Base-by-base conservation (phyloP, 2,888 invertebrate genomes). In the Hydriomena furcata region DNA sequence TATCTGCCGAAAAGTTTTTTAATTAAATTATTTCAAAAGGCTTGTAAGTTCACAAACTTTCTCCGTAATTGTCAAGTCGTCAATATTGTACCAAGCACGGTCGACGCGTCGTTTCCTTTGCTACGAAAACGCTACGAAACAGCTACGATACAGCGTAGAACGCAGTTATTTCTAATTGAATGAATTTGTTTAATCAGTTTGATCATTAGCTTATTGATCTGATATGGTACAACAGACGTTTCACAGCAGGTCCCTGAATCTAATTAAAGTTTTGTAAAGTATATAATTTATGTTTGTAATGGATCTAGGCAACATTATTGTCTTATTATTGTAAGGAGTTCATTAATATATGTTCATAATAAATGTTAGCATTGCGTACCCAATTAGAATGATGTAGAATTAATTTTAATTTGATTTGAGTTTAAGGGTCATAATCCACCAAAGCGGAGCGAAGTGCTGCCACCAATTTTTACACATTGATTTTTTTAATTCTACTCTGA, bases 221-320 rank as follows among this genome's bases (percentile, higher is more conserved):
- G 50, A 60, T 57, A 41, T 63, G 51, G 40, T n/a, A 60, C 59
- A 75, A 78, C 71, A 63, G 71, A 63, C 69, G 75, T 74, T 75
- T 73, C 70, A 67, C 66, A 63, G 62, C 70, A 72, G 60, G 73
- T 73, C 21, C 66, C 70, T 61, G 71, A 75, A 84, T 83, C 76
- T 81, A 87, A 88, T 87, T 85, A 84, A 86, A 87, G 70, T 87
- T 86, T 80, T 63, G 65, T 75, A 66, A 73, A 71, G 77, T 73
- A 72, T 75, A 66, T 65, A 65, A 67, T n/a, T n/a, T n/a, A n/a
- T 68, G 72, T 77, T 79, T 74, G 74, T 71, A 80, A 76, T 76
- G 64, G 76, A 67, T 43, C 37, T 17, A 17, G 17, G 17, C 4
- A 17, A 4, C 17, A 17, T 17, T 4, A 3, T 17, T 17, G 2